Evolutionary conservation across 2,888 invertebrate genomes (phyloP), one percentile per base, ranked within the genome.

Genomic region (Ischnus inquisitorius): DNA sequence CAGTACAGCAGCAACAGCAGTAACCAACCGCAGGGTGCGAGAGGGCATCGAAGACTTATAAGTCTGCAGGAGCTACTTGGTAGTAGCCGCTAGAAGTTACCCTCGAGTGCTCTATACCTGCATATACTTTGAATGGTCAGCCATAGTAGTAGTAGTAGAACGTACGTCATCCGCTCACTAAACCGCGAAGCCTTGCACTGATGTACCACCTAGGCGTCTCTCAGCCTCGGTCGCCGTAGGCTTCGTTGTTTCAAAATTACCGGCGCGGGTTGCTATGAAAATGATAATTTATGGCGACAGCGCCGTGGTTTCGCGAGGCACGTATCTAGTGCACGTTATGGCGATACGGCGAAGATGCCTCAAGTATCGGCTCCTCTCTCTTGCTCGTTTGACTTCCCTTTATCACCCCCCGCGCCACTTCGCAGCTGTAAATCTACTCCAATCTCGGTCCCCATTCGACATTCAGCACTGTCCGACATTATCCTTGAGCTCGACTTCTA

Each of bases 281-380:
- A 92, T 89, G 90, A 92, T 91, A 91, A 92, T 92, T 92, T 91
- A 92, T 89, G 91, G 88, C 90, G 91, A 91, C 91, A 90, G 83
- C 71, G 34, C 51, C 34, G 67, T 76, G 89, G 89, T 89, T 90
- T 88, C 87, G 86, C 84, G 89, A 64, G 65, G 87, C 88, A 87
- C 88, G 89, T 91, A 92, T 91, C 91, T 91, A 91, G 91, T 91
- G 88, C 90, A 90, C 87, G 86, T 75, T 87, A 86, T 83, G 76
- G 46, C 62, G 64, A 57, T 67, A 72, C 74, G 8, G 46, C 19
- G 25, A 51, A 46, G 60, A 76, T 54, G 72, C 43, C 72, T 80
- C 60, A 41, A 85, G 81, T 80, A 74, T 83, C 83, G 79, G 71
- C 57, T 19, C 39, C 28, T 65, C 77, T 74, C 74, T 57, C 16